Evolutionary conservation across 37 sponge, comb jelly and placozoan species (phyloP), one percentile per base, ranked within the genome.

Genomic region (Aplysina aerophoba): DNA sequence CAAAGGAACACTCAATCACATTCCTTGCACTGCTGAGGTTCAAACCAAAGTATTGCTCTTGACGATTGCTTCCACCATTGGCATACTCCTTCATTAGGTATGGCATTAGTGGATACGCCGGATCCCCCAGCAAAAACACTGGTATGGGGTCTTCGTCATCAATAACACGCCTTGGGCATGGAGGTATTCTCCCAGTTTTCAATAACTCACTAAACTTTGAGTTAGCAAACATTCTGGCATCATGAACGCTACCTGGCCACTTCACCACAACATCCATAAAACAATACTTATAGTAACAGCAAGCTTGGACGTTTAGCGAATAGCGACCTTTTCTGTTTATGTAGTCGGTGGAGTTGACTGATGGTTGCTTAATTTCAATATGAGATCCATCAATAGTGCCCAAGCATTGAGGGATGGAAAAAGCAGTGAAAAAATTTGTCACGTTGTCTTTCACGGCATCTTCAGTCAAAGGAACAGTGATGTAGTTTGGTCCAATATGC

Each of bases 231-330:
- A 82, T 62, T 24, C 73, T 4, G 15, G 85, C 73, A 21, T 72
- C 73, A 68, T 84, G 73, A 5, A 68, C 85, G 21, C 85, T 84
- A 25, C 73, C 73, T 17, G 73, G 61, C 77, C 86, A 85, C 35
- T 85, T 73, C 34, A 84, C 85, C 36, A 84, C 85, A 5, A 84
- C 85, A 73, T 85, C 85, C 85, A 85, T 73, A 37, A 85, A 85
- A 3, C 55, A 74, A 30, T 72, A 85, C 21, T 40, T 25, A 34
- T 62, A 83, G 8, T 83, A 67, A 83, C 83, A 83, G 38, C 63
- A 59, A 55, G 87, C 87, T 67, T 87, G 81, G 25, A 87, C 81
- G 53, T 87, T 87, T 8, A 86, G 59, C 20, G 86, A 78, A 58
- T 37, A 63, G 19, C 55, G 21, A 31, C 81, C 59, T 54, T 87